Base-by-base conservation (phyloP, 2,888 invertebrate species). In the Disparrhopalites patrizii region DNA sequence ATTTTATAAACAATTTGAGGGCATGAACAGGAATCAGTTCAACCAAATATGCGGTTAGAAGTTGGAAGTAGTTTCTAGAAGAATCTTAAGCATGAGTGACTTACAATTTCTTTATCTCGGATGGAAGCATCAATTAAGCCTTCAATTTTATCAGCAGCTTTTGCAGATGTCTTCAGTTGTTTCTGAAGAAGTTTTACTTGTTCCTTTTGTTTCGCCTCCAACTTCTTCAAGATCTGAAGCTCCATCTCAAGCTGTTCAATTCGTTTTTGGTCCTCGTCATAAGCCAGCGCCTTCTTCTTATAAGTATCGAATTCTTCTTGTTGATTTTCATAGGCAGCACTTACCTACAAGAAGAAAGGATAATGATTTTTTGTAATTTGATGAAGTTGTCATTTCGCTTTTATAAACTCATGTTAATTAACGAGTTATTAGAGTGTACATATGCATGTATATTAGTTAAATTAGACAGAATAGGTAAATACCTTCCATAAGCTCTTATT, bases 401-500 rank as follows among this genome's bases (percentile, higher is more conserved):
- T n/a, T n/a, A n/a, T n/a, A n/a, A n/a, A n/a, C n/a, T n/a, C n/a
- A n/a, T n/a, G n/a, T n/a, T n/a, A n/a, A n/a, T n/a, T n/a, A n/a
- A n/a, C n/a, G n/a, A n/a, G n/a, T n/a, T n/a, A n/a, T n/a, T n/a
- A n/a, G n/a, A n/a, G n/a, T n/a, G n/a, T n/a, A n/a, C n/a, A n/a
- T n/a, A n/a, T n/a, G n/a, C n/a, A n/a, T n/a, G n/a, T n/a, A n/a
- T n/a, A n/a, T n/a, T n/a, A n/a, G n/a, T n/a, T n/a, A n/a, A n/a
- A 50, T 31, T 8, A 25, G n/a, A 38, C 15, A 20, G 4, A 38
- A 27, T 18, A 15, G 13, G 5, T 27, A 56, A 15, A 63, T 65
- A 73, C 75, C 68, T 75, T 75, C 75, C 75, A 75, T 13, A 75
- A 54, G 4, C 68, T 72, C 36, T 73, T 73, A 50, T 73, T 75